A percentile compares a stretch with the other conserved stretches of the same genome.
These are phyloP conservation scores for Eristalis intricaria DNA, from an alignment of 2,888 invertebrate species.

Conservation along the genomic window DNA sequence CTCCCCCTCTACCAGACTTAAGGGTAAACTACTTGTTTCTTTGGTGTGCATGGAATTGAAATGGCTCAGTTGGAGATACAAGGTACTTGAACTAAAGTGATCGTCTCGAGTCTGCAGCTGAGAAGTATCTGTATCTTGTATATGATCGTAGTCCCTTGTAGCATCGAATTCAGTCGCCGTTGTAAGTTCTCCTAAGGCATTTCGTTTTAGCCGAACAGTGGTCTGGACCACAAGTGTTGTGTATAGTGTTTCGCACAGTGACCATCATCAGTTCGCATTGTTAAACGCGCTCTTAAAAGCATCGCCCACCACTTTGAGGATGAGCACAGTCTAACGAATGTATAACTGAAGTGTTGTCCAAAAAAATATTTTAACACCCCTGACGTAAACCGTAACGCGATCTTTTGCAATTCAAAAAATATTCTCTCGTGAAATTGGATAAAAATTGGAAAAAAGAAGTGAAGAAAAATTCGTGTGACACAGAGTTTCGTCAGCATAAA, in stretches of 20 bases:
- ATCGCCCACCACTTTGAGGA: not conserved
- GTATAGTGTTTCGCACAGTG: slow-evolving; percentile 4
- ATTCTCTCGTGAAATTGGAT: too few relatives aligned
- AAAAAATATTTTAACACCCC: not conserved
- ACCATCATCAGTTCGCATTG: slow-evolving; percentile 9
- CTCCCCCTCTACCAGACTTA: not conserved
- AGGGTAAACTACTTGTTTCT: slow-evolving; percentile 11
- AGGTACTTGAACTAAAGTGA: slow-evolving; percentile 22
- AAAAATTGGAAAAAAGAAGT: not conserved
- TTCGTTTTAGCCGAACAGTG: slow-evolving; percentile 59
- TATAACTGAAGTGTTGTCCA: not conserved
- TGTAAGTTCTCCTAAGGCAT: slow-evolving; percentile 77
- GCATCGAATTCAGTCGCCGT: slow-evolving; percentile 77
- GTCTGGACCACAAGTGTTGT: not conserved
- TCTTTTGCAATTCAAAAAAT: not conserved
- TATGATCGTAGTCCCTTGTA: slow-evolving; percentile 53
- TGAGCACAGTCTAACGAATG: not conserved
- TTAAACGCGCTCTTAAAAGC: not conserved
- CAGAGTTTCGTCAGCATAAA: not conserved
- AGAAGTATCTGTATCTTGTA: slow-evolving; percentile 37
- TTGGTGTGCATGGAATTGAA: slow-evolving; percentile 20
- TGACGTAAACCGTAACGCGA: not conserved
- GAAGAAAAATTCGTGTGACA: not conserved
- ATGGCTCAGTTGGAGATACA: slow-evolving; percentile 3
- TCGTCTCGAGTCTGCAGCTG: slow-evolving; percentile 2